Conservation (phyloP, 2,797 vertebrate genomes). For the Champsocephalus esox region DNA sequence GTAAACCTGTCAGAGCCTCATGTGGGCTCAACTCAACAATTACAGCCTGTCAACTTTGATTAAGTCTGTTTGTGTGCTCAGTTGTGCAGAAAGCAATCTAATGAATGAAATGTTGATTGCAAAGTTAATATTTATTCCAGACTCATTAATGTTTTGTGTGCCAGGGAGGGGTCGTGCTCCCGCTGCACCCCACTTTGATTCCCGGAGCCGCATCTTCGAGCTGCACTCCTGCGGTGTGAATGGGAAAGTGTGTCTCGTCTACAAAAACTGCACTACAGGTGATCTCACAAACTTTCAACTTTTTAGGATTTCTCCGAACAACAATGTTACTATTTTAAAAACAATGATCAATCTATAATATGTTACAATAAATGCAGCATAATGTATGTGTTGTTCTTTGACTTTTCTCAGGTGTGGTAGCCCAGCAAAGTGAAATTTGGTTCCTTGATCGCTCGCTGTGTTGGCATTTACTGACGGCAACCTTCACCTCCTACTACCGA, state of each 20-base stretch:
- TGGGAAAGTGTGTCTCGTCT: conserved; percentile 96
- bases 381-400: conserved; percentile 19
- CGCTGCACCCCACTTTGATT: conserved; percentile 91
- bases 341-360: not conserved
- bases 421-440: conserved; percentile 92
- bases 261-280: conserved; percentile 92
- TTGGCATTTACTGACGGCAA: conserved; percentile 94
- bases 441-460: conserved; percentile 95
- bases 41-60: conserved; percentile 48
- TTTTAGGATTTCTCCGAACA: not conserved
- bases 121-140: conserved; percentile 51
- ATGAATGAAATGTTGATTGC: conserved; percentile 53
- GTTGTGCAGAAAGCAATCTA: conserved; percentile 53
- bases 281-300: conserved; percentile 3
- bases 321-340: not conserved
- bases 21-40: conserved; percentile 44
- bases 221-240: conserved; percentile 93
- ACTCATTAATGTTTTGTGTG: conserved; percentile 39
- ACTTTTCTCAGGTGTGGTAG: conserved; percentile 80
- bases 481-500: conserved; percentile 95
- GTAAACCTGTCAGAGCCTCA: conserved; percentile 50
- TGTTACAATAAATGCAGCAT: not conserved
- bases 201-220: conserved; percentile 92
- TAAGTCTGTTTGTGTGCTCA: conserved; percentile 41
- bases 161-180: conserved; percentile 79